phyloP scores from a whole-genome alignment of 2,797 vertebrate species.

The Leptoclinus maculatus region DNA sequence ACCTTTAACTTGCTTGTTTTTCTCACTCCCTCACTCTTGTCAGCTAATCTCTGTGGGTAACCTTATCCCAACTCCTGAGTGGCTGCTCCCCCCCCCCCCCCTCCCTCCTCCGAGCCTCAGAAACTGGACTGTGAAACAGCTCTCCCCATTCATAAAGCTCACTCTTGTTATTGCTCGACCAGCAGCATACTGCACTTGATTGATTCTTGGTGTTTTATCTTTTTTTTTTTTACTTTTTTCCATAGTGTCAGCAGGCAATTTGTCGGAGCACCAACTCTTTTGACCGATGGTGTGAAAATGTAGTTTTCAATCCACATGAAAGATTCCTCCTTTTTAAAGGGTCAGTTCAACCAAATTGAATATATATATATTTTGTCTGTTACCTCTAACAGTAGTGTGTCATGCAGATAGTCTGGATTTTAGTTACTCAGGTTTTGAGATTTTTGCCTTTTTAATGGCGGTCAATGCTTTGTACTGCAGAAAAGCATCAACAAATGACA shows the following conservation, averaged over 20 bases:
- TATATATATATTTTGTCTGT: not conserved
- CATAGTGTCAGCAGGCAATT: constrained; percentile 5
- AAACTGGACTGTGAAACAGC: constrained; percentile 64
- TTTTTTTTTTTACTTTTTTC: constrained; percentile 11
- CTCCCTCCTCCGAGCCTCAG: constrained; percentile 41
- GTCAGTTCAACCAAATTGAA: not conserved
- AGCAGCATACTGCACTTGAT: constrained; percentile 38
- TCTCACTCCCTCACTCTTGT: constrained; percentile 76
- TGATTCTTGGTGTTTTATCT: constrained; percentile 50
- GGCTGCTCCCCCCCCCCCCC: constrained; percentile 14
- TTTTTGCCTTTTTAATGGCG: not conserved
- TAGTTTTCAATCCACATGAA: not conserved
- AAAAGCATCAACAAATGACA: not conserved
- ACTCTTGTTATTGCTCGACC: constrained; percentile 57
- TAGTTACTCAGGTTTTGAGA: not conserved
- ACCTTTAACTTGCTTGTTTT: constrained; percentile 79
- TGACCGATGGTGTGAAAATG: constrained; percentile 6
- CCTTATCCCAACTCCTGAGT: constrained; percentile 75
- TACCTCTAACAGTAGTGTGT: not conserved
- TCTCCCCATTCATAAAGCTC: constrained; percentile 71
- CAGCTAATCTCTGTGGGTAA: constrained; percentile 81
- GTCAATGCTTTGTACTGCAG: not conserved
- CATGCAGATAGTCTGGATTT: not conserved
- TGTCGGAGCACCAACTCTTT: constrained; percentile 10
- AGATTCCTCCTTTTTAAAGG: not conserved